These are phyloP conservation scores for Nymphalis io DNA, from an alignment of 1,140 invertebrate genomes.

Conservation along the genomic window DNA sequence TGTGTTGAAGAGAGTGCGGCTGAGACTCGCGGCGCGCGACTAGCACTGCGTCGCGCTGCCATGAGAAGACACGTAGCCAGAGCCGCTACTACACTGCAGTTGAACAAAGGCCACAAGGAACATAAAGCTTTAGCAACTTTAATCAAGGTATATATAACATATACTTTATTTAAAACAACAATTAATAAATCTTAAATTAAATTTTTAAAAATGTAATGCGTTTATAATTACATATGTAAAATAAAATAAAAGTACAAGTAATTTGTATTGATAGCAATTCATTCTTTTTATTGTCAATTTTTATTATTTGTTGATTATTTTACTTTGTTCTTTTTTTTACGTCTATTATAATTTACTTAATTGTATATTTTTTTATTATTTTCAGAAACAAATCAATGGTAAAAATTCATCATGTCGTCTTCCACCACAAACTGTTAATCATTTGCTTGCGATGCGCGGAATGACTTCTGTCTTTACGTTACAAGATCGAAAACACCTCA, in stretches of 20 bases:
- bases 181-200: not conserved
- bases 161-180: not conserved
- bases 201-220: no score
- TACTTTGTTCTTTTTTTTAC: no score
- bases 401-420: constrained; percentile 53
- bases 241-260: not conserved
- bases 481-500: constrained; percentile 72
- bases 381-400: constrained; percentile 66
- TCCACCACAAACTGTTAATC: constrained; percentile 65
- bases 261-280: no score
- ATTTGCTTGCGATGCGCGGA: constrained; percentile 65
- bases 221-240: not conserved
- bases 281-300: not conserved
- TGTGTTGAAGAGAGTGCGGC: constrained; percentile 66
- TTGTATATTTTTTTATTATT: constrained; percentile 24
- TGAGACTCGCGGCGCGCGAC: constrained; percentile 72
- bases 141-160: constrained; percentile 53
- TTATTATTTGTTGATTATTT: not conserved
- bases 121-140: constrained; percentile 53
- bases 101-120: constrained; percentile 53
- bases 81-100: constrained; percentile 60
- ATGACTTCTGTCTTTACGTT: constrained; percentile 65
- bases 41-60: constrained; percentile 80
- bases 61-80: constrained; percentile 81
- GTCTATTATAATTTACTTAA: no score